Percentiles rank a stretch among this genome's conserved stretches.
phyloP scores from a whole-genome alignment of 2,797 vertebrate genomes.

The Setipinna tenuifilis region DNA sequence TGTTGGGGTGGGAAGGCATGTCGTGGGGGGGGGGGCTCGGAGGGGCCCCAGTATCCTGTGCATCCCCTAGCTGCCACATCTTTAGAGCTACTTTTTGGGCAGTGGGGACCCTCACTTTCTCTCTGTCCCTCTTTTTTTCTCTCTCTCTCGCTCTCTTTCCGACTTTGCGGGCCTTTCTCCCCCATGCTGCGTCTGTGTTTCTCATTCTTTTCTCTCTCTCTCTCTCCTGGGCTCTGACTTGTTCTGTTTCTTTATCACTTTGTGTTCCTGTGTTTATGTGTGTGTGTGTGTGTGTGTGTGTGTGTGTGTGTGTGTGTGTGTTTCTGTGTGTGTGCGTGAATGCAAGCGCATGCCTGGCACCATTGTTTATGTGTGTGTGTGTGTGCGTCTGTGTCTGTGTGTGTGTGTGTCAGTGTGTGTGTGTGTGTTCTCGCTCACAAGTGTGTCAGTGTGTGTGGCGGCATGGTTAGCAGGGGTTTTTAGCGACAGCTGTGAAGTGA shows the following conservation, averaged over 20 bases:
- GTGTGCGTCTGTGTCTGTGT: no score
- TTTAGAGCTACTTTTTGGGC: constrained; percentile 13
- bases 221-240: neutral
- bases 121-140: neutral
- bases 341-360: neutral
- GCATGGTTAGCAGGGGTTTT: neutral
- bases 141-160: neutral
- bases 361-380: no score
- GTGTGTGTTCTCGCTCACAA: neutral
- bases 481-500: constrained; percentile 4
- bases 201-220: neutral
- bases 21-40: neutral
- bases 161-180: neutral
- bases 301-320: neutral
- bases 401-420: neutral
- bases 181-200: constrained; percentile 12
- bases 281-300: constrained; percentile 4
- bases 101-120: neutral
- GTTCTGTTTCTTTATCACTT: neutral
- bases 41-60: constrained; percentile 14
- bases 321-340: neutral
- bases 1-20: no score
- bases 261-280: neutral
- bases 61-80: neutral
- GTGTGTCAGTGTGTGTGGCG: neutral